Evolutionary conservation across 37 sponge, comb jelly and placozoan genomes (phyloP).

Genomic region (Ianthella basta): DNA sequence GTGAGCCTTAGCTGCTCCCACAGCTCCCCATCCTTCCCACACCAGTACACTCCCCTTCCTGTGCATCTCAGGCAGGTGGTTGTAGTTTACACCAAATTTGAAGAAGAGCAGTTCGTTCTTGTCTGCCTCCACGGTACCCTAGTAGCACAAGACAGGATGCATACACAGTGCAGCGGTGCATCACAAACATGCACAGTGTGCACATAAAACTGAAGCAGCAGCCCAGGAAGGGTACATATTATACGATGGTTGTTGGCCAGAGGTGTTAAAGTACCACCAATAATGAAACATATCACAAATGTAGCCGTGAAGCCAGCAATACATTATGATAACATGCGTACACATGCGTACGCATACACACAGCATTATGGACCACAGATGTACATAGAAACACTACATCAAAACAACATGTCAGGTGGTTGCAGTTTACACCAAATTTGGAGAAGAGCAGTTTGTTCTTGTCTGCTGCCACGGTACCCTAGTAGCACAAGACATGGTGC

Average conservation of each 20-base stretch:
- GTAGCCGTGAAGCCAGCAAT: no score
- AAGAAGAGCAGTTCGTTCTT: slow-evolving; percentile 97
- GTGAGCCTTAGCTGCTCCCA: not conserved
- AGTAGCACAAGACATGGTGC: not conserved
- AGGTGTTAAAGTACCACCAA: no score
- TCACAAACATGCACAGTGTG: not conserved
- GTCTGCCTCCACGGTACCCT: slow-evolving; percentile 88
- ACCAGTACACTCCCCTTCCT: slow-evolving; percentile 89
- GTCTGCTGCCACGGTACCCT: slow-evolving; percentile 88
- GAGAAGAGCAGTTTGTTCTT: slow-evolving; percentile 96
- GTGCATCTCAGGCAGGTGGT: slow-evolving; percentile 64
- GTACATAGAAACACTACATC: no score
- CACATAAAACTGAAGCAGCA: no score
- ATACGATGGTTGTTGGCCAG: no score
- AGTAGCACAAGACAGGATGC: not conserved
- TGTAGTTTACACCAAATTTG: slow-evolving; percentile 92
- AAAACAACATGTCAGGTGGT: no score
- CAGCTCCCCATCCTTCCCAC: slow-evolving; percentile 38
- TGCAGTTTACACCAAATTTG: slow-evolving; percentile 91
- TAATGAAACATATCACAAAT: no score
- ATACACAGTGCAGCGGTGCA: slow-evolving; percentile 1
- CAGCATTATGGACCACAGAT: no score
- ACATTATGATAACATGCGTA: no score
- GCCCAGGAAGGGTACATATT: no score
- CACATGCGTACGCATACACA: no score